Evolutionary conservation across 2,113 vertebrate species (phyloP).

Genomic region (Eublepharis macularius): DNA sequence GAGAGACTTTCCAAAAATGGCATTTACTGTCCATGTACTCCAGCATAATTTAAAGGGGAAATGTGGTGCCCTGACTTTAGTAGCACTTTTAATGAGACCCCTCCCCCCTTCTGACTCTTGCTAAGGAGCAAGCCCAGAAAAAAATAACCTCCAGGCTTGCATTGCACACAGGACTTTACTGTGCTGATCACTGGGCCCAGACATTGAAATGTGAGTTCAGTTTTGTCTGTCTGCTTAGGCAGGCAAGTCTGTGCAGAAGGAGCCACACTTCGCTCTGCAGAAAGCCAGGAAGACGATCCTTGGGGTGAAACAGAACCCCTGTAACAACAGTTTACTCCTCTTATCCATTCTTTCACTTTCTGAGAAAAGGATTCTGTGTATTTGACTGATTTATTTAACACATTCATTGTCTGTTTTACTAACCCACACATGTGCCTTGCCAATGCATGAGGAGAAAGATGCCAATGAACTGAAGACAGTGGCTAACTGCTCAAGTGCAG

Average conservation of each 20-base stretch:
- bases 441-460: no score
- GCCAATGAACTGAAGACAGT: no score
- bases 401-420: no score
- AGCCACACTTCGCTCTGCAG: background rate
- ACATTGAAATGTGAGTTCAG: background rate
- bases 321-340: background rate
- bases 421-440: no score
- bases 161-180: constrained; percentile 25
- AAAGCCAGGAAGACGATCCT: background rate
- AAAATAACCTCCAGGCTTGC: background rate
- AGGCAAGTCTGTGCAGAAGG: background rate
- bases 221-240: background rate
- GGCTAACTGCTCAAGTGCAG: no score
- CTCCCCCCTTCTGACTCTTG: constrained; percentile 19
- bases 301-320: background rate
- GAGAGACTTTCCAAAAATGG: background rate
- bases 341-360: background rate
- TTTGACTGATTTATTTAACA: no score
- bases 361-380: background rate
- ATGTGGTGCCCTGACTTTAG: constrained; percentile 20
- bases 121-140: constrained; percentile 22
- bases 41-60: background rate
- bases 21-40: background rate
- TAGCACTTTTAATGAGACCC: constrained; percentile 29
- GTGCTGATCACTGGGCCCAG: background rate